These are phyloP conservation scores for Himalopsyche japonica DNA, from an alignment of 2,888 invertebrate species.

Conservation along the genomic window DNA sequence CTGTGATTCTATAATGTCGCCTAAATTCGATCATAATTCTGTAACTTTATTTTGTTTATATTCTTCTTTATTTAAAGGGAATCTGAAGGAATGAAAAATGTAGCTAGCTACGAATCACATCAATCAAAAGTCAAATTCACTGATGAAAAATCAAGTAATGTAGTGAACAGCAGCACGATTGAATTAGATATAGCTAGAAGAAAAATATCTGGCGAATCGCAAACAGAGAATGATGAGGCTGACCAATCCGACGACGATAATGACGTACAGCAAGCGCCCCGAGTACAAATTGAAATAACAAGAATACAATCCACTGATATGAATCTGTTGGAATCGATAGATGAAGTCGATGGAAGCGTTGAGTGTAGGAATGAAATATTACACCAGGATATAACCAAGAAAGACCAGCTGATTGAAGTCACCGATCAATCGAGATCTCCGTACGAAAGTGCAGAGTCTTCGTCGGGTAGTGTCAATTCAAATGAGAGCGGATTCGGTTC, in stretches of 20 bases:
- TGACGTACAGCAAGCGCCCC: slow-evolving; percentile 21
- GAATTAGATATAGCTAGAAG: slow-evolving; percentile 14
- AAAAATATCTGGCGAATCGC: neutral
- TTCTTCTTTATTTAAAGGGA: neutral
- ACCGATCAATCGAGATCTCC: slow-evolving; percentile 27
- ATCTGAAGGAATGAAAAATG: neutral
- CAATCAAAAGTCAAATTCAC: slow-evolving; percentile 36
- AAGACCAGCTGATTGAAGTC: neutral
- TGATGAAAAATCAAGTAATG: slow-evolving; percentile 50
- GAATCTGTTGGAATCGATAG: neutral
- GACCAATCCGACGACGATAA: slow-evolving; percentile 34
- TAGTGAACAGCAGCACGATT: slow-evolving; percentile 53
- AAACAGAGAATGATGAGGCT: neutral
- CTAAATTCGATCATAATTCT: no score
- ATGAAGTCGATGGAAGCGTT: neutral
- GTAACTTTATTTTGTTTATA: neutral
- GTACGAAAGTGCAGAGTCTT: slow-evolving; percentile 38
- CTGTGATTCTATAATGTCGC: neutral
- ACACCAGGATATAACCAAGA: neutral
- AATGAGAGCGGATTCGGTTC: slow-evolving; percentile 38
- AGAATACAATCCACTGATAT: slow-evolving; percentile 25
- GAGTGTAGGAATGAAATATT: neutral
- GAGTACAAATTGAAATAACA: slow-evolving; percentile 35
- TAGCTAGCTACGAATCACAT: neutral
- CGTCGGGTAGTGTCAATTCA: slow-evolving; percentile 34